A percentile compares a stretch with the other conserved stretches of the same genome.
These are phyloP conservation scores for Pseudochaenichthys georgianus DNA, from an alignment of 2,797 vertebrate species.

Conservation along the genomic window DNA sequence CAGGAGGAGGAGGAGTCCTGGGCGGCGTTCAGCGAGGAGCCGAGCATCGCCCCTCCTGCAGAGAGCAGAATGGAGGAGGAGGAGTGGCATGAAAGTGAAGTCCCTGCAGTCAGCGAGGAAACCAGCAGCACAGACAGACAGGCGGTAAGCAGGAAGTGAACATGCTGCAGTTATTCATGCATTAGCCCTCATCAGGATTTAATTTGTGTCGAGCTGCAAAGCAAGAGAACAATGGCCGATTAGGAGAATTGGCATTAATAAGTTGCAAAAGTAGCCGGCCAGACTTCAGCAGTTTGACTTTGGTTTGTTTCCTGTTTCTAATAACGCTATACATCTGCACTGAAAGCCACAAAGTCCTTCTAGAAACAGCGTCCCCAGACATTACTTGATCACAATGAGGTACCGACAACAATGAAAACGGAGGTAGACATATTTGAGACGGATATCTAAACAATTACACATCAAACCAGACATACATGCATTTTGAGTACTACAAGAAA, in stretches of 20 bases:
- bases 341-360: too few species aligned
- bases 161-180: constrained; percentile 1
- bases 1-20: constrained; percentile 83
- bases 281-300: too few species aligned
- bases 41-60: constrained; percentile 52
- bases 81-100: constrained; percentile 62
- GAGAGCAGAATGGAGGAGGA: constrained; percentile 76
- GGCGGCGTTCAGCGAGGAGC: constrained; percentile 90
- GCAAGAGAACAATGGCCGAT: not conserved
- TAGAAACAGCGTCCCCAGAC: too few species aligned
- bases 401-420: too few species aligned
- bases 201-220: not conserved
- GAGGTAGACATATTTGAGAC: too few species aligned
- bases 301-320: too few species aligned
- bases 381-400: too few species aligned
- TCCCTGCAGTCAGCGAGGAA: constrained; percentile 62
- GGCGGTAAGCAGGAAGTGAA: constrained; percentile 55
- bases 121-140: constrained; percentile 67
- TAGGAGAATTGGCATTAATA: not conserved
- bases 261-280: not conserved
- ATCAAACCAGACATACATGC: too few species aligned
- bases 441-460: too few species aligned
- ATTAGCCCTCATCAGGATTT: not conserved
- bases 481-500: too few species aligned
- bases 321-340: too few species aligned